Evolutionary conservation across 2,113 vertebrate genomes (phyloP).

Genomic region (Microtus montanus): DNA sequence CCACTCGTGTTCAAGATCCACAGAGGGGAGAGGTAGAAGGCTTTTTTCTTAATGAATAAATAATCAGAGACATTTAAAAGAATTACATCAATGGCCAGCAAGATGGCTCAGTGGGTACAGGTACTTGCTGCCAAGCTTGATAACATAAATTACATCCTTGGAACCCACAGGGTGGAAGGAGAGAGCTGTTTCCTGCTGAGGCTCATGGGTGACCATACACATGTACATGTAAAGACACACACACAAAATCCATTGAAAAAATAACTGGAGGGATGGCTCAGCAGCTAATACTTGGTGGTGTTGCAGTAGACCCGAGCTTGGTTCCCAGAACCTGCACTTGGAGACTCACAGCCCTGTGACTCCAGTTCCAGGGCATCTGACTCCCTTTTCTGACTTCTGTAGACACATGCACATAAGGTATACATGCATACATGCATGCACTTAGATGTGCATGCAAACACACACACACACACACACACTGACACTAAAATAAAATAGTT

Average conservation of each 20-base stretch:
- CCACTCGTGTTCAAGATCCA: slow-evolving; percentile 94
- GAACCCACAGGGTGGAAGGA: neutral
- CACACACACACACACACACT: neutral
- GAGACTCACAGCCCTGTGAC: neutral
- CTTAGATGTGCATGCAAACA: neutral
- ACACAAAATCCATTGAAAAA: neutral
- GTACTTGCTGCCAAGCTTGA: neutral
- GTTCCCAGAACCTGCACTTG: neutral
- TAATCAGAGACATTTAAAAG: neutral
- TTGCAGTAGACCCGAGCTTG: neutral
- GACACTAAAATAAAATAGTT: neutral
- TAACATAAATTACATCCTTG: neutral
- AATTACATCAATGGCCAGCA: neutral
- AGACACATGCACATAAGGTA: neutral
- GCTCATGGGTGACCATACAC: neutral
- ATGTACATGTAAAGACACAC: neutral
- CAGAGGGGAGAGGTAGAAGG: slow-evolving; percentile 93
- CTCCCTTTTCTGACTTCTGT: neutral
- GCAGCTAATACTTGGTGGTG: neutral
- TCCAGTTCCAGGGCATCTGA: neutral
- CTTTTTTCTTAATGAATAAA: slow-evolving; percentile 12
- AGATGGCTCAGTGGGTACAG: neutral
- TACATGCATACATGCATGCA: neutral
- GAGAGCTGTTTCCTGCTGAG: neutral
- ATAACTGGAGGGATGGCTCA: neutral